Percentiles rank a stretch among this genome's conserved stretches.
Evolutionary conservation across 2,888 invertebrate species (phyloP).

Genomic region (Catonia carolina): DNA sequence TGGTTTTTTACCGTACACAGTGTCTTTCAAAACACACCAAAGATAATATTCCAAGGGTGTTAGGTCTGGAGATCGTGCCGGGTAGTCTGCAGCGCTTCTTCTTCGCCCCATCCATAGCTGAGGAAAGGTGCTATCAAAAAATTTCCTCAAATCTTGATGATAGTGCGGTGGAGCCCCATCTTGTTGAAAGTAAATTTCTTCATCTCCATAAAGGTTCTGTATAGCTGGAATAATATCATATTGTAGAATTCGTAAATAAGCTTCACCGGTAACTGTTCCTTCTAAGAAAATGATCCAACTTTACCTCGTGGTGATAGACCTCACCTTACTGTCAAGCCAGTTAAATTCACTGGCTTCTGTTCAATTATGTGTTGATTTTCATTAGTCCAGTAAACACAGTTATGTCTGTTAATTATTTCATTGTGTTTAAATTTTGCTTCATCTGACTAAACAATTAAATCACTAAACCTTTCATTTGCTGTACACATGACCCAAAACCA

Average conservation of each 20-base stretch:
- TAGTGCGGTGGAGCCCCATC: background rate
- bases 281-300: background rate
- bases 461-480: background rate
- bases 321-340: background rate
- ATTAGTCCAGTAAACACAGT: background rate
- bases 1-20: background rate
- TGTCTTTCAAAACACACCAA: background rate
- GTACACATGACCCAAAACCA: background rate
- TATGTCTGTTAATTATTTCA: background rate
- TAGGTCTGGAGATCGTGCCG: background rate
- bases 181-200: background rate
- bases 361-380: constrained; percentile 3
- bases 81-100: background rate
- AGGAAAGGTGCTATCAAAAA: background rate
- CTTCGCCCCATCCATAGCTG: background rate
- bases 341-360: background rate
- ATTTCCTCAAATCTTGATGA: background rate
- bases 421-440: background rate
- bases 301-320: background rate
- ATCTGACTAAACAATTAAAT: constrained; percentile 2
- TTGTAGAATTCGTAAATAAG: background rate
- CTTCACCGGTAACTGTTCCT: no score
- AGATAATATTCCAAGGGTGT: background rate
- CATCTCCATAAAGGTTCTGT: background rate
- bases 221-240: background rate